Evolutionary conservation across 2,113 vertebrate genomes (phyloP).

Genomic region (Nothoprocta perdicaria): DNA sequence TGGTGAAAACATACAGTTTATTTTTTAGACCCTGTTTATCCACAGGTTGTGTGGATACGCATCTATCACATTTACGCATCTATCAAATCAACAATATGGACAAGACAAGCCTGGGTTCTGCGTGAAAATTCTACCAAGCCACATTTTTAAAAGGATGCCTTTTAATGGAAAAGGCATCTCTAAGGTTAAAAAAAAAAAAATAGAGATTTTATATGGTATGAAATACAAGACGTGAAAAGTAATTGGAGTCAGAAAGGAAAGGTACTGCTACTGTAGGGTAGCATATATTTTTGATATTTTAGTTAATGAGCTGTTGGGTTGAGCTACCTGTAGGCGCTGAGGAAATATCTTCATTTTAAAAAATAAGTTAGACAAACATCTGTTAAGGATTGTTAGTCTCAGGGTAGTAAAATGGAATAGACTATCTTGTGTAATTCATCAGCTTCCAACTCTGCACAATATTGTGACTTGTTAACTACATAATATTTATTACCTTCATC

Average conservation of each 20-base stretch:
- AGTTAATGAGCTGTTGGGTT: neutral
- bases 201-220: neutral
- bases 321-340: neutral
- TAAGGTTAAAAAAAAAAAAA: neutral
- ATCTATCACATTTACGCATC: neutral
- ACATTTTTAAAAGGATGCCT: neutral
- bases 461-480: neutral
- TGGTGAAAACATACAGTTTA: neutral
- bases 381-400: neutral
- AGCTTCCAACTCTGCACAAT: neutral
- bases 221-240: neutral
- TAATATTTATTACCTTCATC: neutral
- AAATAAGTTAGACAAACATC: neutral
- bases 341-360: neutral
- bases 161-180: neutral
- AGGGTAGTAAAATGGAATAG: neutral
- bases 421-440: neutral
- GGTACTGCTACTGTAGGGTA: accelerated
- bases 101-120: neutral
- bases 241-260: neutral
- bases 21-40: accelerated
- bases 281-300: neutral
- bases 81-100: neutral
- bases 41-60: neutral
- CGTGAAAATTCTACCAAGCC: accelerated